phyloP scores from a whole-genome alignment of 2,797 vertebrate genomes.

The Acanthiza pusilla region DNA sequence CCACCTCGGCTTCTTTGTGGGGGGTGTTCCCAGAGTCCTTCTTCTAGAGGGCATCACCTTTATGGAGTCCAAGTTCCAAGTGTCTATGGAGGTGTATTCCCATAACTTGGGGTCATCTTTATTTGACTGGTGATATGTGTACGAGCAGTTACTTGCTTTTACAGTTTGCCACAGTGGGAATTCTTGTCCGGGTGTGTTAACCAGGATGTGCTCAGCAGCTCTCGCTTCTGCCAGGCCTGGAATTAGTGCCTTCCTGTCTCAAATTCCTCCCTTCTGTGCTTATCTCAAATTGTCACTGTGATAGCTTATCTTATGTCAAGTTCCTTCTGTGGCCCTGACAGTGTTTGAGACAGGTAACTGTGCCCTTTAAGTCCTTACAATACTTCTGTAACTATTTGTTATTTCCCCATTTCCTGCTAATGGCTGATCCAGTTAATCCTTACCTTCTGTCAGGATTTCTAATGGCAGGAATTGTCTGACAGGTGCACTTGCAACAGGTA shows the following conservation, averaged over 20 bases:
- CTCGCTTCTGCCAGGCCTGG: background rate
- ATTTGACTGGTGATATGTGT: fast-evolving
- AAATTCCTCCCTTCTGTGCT: background rate
- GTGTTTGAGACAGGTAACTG: background rate
- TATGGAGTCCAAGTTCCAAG: background rate
- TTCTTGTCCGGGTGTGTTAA: background rate
- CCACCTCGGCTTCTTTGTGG: background rate
- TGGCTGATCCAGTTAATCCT: background rate
- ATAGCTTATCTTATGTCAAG: background rate
- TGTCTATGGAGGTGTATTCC: background rate
- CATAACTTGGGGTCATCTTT: background rate
- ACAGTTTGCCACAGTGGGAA: background rate
- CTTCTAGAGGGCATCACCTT: background rate
- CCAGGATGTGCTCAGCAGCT: background rate
- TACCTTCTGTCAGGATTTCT: background rate
- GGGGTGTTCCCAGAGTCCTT: fast-evolving
- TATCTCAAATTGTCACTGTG: too few species aligned
- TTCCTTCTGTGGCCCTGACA: background rate
- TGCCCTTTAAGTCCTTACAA: background rate
- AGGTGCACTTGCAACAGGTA: background rate
- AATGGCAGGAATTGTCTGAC: background rate
- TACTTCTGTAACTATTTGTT: background rate
- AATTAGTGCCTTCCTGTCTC: background rate
- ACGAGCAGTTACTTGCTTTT: background rate
- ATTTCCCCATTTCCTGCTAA: background rate